Evolutionary conservation across 2,888 invertebrate species (phyloP).

Genomic region (Eristalinus aeneus): DNA sequence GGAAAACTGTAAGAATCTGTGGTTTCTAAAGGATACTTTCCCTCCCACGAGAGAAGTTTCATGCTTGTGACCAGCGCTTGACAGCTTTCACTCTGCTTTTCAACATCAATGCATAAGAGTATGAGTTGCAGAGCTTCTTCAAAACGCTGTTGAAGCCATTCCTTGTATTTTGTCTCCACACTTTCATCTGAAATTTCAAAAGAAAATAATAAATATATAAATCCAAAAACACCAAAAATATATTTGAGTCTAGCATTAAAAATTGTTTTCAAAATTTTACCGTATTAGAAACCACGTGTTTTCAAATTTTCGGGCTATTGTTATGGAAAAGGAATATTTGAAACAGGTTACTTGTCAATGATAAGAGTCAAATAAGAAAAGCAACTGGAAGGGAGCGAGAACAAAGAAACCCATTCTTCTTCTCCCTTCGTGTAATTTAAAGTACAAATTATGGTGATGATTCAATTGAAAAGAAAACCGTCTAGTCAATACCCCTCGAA

Average conservation of each 20-base stretch:
- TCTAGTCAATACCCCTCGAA: not conserved
- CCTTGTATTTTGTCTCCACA: slow-evolving; percentile 84
- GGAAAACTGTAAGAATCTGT: slow-evolving; percentile 84
- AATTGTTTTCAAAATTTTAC: too few relatives aligned
- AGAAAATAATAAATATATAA: too few relatives aligned
- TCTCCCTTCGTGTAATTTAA: not conserved
- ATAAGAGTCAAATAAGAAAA: not conserved
- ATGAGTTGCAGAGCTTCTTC: slow-evolving; percentile 84
- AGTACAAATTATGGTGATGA: not conserved
- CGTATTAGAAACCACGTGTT: not conserved
- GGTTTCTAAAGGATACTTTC: slow-evolving; percentile 83
- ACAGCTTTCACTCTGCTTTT: slow-evolving; percentile 82
- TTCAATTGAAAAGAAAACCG: not conserved
- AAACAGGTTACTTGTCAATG: not conserved
- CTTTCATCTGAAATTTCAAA: slow-evolving; percentile 81
- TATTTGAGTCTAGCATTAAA: too few relatives aligned
- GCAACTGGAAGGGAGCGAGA: not conserved
- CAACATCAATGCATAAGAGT: slow-evolving; percentile 83
- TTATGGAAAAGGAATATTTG: not conserved
- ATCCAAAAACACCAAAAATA: too few relatives aligned
- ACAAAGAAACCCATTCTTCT: not conserved
- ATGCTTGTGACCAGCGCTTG: slow-evolving; percentile 88
- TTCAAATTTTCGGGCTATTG: not conserved
- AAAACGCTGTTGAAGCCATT: slow-evolving; percentile 87
- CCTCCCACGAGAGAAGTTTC: slow-evolving; percentile 88